Evolutionary conservation across 2,113 vertebrate genomes (phyloP).

Genomic region (Urocitellus parryii): DNA sequence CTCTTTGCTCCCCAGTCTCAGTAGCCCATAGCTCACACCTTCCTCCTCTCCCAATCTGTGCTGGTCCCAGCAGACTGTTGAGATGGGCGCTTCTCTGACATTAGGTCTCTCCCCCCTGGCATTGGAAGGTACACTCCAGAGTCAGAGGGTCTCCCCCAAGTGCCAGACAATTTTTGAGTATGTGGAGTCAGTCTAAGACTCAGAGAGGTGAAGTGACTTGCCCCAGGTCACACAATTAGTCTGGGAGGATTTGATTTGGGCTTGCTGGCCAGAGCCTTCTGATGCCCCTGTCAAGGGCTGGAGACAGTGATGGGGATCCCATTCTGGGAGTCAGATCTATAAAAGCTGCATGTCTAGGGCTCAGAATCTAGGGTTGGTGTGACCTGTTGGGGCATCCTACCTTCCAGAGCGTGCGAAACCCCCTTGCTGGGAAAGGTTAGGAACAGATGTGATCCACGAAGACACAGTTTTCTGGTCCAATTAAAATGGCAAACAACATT

Average conservation of each 20-base stretch:
- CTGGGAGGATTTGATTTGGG: background rate
- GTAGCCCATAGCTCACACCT: background rate
- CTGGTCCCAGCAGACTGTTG: background rate
- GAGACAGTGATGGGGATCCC: background rate
- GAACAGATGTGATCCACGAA: background rate
- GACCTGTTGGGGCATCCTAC: background rate
- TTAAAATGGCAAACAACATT: conserved; percentile 67
- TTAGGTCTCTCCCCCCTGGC: background rate
- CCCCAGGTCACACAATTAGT: background rate
- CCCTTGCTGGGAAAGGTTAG: conserved; percentile 17
- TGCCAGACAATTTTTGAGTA: background rate
- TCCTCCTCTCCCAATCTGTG: background rate
- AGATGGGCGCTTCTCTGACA: background rate
- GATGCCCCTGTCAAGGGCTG: background rate
- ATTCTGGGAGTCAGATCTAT: background rate
- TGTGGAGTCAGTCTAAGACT: background rate
- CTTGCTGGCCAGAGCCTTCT: background rate
- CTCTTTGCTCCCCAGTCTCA: background rate
- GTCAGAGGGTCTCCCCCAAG: background rate
- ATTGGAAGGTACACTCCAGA: background rate
- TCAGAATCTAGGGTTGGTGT: background rate
- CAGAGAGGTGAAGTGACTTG: conserved; percentile 1
- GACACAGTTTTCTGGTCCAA: conserved; percentile 57
- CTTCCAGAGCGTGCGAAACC: background rate
- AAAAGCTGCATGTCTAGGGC: background rate